phyloP scores from a whole-genome alignment of 2,113 vertebrate genomes.

The Podarcis raffonei region DNA sequence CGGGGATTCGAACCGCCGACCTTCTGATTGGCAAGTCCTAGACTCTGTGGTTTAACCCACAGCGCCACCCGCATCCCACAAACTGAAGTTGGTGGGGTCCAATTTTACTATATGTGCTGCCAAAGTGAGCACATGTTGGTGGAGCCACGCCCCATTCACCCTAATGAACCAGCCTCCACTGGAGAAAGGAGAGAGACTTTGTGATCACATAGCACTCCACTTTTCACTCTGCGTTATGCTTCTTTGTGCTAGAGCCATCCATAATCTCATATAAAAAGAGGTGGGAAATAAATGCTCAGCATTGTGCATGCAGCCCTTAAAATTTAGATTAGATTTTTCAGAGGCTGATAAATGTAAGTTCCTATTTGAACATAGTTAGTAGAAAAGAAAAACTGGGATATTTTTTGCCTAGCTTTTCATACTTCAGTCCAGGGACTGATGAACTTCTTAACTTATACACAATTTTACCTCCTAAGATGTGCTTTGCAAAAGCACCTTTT shows the following conservation, averaged over 20 bases:
- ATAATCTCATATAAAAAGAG: not conserved
- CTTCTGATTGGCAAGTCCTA: no score
- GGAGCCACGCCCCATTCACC: no score
- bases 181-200: no score
- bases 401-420: not conserved
- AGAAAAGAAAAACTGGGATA: not conserved
- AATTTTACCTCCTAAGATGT: not conserved
- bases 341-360: not conserved
- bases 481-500: not conserved
- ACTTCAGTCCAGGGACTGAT: not conserved
- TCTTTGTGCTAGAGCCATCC: not conserved
- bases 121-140: no score
- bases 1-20: no score
- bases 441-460: not conserved
- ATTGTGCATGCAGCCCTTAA: no score
- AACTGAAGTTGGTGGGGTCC: no score
- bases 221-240: not conserved
- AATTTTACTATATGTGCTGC: no score
- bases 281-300: not conserved
- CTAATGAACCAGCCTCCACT: not conserved
- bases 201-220: not conserved
- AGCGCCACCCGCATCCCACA: no score
- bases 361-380: not conserved
- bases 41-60: no score
- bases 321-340: not conserved